Base-by-base conservation (phyloP, 2,888 invertebrate species). In the Platycnemis pennipes region DNA sequence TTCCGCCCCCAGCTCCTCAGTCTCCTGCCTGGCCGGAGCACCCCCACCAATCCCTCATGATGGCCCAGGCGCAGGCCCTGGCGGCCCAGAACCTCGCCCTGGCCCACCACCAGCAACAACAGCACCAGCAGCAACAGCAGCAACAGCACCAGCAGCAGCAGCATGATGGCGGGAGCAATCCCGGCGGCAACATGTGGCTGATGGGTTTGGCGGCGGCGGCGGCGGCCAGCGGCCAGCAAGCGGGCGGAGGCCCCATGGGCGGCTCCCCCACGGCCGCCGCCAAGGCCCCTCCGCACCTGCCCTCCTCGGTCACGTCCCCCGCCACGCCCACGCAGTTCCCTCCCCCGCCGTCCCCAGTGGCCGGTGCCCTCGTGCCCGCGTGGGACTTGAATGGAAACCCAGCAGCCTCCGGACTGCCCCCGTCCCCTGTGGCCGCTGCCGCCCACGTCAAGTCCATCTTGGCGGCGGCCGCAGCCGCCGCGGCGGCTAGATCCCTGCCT, bases 271-370 rank as follows among this genome's bases (percentile, higher is more conserved):
- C 94, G 94, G 86, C 95, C 94, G 94, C 95, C 44, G 53, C 95
- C 94, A 89, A 94, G 45, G 63, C 95, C 44, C 95, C 95, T 96
- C 96, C 96, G 95, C 95, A 95, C 94, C 94, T 95, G 94, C 94
- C 95, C 95, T 95, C 96, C 95, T 95, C 96, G 95, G 96, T 96
- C 95, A 96, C 96, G 95, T 96, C 96, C 96, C 95, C 96, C 95
- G 96, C 96, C 95, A 96, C 89, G n/a, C 94, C 94, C 37, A 94
- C 95, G 91, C 95, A 95, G 85, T 95, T 95, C 69, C 95, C 95
- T 16, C 95, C 95, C 86, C 94, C 94, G 63, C 95, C 95, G 88
- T 63, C 94, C 94, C 94, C 95, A 94, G 95, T 95, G 94, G 94
- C 94, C 91, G 95, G 95, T 94, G 94, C 95, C 44, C 45, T 91